Evolutionary conservation across 1,140 invertebrate genomes (phyloP).

Genomic region (Tribolium madens): DNA sequence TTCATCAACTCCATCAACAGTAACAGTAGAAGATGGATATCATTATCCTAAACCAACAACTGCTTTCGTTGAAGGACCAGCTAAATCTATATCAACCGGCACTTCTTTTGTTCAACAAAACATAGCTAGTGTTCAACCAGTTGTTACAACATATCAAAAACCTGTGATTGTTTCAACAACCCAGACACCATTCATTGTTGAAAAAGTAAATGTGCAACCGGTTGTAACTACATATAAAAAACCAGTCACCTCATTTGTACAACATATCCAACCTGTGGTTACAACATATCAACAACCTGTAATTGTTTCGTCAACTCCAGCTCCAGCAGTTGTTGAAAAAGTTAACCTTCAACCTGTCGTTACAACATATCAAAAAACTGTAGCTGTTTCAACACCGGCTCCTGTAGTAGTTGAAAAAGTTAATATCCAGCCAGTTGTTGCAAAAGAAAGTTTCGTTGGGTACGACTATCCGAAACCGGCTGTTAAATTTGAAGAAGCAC

Average conservation of each 20-base stretch:
- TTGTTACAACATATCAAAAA: constrained; percentile 6
- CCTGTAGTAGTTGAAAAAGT: constrained; percentile 27
- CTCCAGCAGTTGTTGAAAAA: constrained; percentile 29
- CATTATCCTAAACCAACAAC: constrained; percentile 65
- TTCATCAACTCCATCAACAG: constrained; percentile 15
- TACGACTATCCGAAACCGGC: constrained; percentile 66
- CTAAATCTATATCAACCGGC: constrained; percentile 43
- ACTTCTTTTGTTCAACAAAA: constrained; percentile 47
- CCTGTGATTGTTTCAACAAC: constrained; percentile 13
- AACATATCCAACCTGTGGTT: constrained; percentile 2
- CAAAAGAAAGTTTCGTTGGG: constrained; percentile 58
- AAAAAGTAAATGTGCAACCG: constrained; percentile 5
- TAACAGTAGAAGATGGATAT: constrained; percentile 59
- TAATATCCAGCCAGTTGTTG: constrained; percentile 51
- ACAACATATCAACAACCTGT: constrained; percentile 7
- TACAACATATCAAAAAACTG: constrained; percentile 40
- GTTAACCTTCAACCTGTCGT: constrained; percentile 41
- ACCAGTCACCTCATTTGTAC: neutral
- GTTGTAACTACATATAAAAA: constrained; percentile 20
- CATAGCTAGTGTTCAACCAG: constrained; percentile 57
- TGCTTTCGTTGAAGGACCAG: constrained; percentile 63
- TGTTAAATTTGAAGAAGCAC: constrained; percentile 65
- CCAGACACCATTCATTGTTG: neutral
- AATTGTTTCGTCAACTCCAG: constrained; percentile 22
- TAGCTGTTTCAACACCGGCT: constrained; percentile 17